Evolutionary conservation across 2,797 vertebrate species (phyloP), one percentile per base, ranked within the genome.

Genomic region (Chelonia mydas): DNA sequence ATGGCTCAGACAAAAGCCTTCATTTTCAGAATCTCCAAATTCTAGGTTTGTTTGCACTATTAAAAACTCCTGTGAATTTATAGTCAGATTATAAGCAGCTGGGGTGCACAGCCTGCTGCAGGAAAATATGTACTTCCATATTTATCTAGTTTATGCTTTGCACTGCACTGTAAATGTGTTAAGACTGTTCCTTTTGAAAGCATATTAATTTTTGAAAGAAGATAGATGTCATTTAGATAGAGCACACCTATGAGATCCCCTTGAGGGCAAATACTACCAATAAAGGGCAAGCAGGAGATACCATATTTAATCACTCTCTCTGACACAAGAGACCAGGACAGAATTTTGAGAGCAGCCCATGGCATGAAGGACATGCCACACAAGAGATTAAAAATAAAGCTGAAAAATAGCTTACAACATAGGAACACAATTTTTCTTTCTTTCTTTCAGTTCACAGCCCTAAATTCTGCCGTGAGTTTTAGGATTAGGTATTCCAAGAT

Each of bases 141-240:
- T 95, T 96, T 95, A 97, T 96, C 93, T 94, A 88, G 82, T 96
- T 96, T 96, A 97, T 87, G 80, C 81, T 68, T 96, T 85, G 84
- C 53, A 90, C 2, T 2, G 81, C 79, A 82, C 85, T 87, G 87
- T 90, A 95, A 95, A 95, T 80, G 84, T 89, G 68, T 74, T 93
- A 96, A 88, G 53, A 37, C 47, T 96, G 90, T 85, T 97, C 91
- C 74, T 83, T 94, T 92, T 86, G 95, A 89, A 93, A 94, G 90
- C 54, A 37, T 88, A 96, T 95, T 95, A 96, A 89, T 86, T 96
- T 95, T 88, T 81, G 77, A 86, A 93, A 86, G 81, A 91, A 94
- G 80, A 93, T 4, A 90, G 50, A 87, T 93, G 54, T 72, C 37
- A 72, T 72, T 72, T 41, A 72, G 23, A 57, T 25, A 27, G 8